Evolutionary conservation across 2,888 invertebrate genomes (phyloP).

Genomic region (Parelbella ahira): DNA sequence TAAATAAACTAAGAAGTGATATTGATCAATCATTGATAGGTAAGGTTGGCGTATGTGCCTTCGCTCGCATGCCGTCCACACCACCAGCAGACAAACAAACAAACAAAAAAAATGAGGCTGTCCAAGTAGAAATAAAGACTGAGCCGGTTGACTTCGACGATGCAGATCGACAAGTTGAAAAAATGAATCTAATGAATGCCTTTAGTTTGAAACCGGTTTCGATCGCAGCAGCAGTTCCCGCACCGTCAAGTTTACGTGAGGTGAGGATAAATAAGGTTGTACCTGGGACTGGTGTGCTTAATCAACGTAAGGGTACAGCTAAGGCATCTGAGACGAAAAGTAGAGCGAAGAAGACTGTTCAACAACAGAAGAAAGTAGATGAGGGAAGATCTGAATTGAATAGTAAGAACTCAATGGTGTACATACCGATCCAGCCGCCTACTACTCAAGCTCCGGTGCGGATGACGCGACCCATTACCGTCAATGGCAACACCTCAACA

Average conservation of each 20-base stretch:
- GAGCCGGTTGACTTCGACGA: slow-evolving; percentile 69
- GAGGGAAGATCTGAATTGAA: slow-evolving; percentile 61
- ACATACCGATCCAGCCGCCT: slow-evolving; percentile 73
- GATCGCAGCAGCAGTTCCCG: slow-evolving; percentile 29
- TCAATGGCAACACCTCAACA: slow-evolving; percentile 28
- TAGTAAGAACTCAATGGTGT: slow-evolving; percentile 73
- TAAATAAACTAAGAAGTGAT: slow-evolving; percentile 46
- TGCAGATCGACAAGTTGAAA: slow-evolving; percentile 54
- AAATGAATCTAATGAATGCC: slow-evolving; percentile 62
- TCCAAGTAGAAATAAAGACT: slow-evolving; percentile 63
- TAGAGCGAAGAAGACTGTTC: slow-evolving; percentile 64
- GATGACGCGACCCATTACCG: slow-evolving; percentile 31
- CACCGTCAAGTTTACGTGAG: slow-evolving; percentile 46
- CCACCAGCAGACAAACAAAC: slow-evolving; percentile 43
- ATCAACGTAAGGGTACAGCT: slow-evolving; percentile 36
- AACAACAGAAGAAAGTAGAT: slow-evolving; percentile 56
- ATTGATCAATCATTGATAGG: slow-evolving; percentile 49
- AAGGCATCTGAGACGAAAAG: slow-evolving; percentile 46
- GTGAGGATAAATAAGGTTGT: slow-evolving; percentile 62
- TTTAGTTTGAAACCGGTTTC: slow-evolving; percentile 61
- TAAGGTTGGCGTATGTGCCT: slow-evolving; percentile 63
- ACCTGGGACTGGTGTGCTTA: too few species aligned
- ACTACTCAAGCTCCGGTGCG: slow-evolving; percentile 55
- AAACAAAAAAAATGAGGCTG: slow-evolving; percentile 28
- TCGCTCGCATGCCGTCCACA: slow-evolving; percentile 67